Evolutionary conservation across 2,888 invertebrate genomes (phyloP).

Genomic region (Monochamus alternatus): DNA sequence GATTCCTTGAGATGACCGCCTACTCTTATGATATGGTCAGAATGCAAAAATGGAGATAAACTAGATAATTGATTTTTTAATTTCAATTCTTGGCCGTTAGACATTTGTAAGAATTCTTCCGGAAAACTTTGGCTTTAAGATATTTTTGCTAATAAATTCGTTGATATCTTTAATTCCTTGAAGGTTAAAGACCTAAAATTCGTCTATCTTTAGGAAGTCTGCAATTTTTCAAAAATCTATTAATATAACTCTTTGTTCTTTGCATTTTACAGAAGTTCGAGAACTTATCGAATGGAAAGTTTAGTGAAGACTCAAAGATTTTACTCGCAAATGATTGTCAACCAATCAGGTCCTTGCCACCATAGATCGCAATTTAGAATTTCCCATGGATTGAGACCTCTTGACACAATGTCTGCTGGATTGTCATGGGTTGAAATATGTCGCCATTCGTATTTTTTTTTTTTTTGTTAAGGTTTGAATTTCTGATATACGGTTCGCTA

Average conservation of each 20-base stretch:
- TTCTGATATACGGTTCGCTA: conserved; percentile 31
- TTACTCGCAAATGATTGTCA: neutral
- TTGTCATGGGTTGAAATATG: neutral
- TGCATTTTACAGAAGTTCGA: neutral
- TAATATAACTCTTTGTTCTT: neutral
- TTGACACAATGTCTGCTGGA: conserved; percentile 23
- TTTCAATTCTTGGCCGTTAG: no score
- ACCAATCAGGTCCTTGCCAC: conserved; percentile 35
- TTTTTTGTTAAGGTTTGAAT: conserved; percentile 31
- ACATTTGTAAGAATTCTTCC: no score
- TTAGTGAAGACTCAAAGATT: neutral
- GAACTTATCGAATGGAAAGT: neutral
- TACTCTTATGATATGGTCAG: no score
- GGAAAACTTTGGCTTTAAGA: no score
- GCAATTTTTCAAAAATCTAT: no score
- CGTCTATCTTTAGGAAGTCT: neutral
- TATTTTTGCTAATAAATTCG: no score
- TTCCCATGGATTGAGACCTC: conserved; percentile 22
- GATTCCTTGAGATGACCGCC: no score
- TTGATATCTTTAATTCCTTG: neutral
- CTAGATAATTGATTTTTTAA: no score
- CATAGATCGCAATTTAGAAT: conserved; percentile 19
- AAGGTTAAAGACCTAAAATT: neutral
- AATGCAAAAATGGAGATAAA: no score
- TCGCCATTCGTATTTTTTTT: conserved; percentile 14